These are phyloP conservation scores for Molorchus minor DNA, from an alignment of 2,888 invertebrate species.

Conservation along the genomic window DNA sequence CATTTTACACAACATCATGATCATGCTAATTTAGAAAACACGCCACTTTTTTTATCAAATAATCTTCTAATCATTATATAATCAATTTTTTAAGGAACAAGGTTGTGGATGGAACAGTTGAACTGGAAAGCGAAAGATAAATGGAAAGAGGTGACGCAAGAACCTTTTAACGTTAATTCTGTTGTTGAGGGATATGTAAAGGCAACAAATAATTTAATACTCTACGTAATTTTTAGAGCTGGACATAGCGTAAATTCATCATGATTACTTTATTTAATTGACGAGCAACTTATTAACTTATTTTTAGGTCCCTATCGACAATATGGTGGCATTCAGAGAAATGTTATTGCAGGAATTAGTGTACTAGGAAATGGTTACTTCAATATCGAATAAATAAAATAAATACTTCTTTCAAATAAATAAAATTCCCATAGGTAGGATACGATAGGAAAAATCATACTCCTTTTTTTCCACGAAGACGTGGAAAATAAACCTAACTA, in stretches of 20 bases:
- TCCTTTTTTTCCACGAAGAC: no score
- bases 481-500: no score
- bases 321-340: conserved; percentile 48
- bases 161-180: conserved; percentile 68
- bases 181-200: conserved; percentile 76
- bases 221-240: conserved; percentile 79
- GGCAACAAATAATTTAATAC: conserved; percentile 70
- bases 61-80: no score
- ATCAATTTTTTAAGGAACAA: conserved; percentile 67
- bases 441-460: no score
- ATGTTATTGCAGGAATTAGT: conserved; percentile 48
- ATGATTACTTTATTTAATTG: neutral
- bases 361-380: conserved; percentile 14
- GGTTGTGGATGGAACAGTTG: conserved; percentile 77
- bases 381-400: conserved; percentile 15
- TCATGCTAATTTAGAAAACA: no score
- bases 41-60: no score
- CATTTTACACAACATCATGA: no score
- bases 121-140: conserved; percentile 65
- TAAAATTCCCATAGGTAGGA: no score
- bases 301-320: conserved; percentile 50
- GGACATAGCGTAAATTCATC: conserved; percentile 80
- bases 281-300: conserved; percentile 1
- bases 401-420: no score
- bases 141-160: conserved; percentile 53